Evolutionary conservation across 2,797 vertebrate species (phyloP), one percentile per base, ranked within the genome.

Genomic region (Malacoctenus gilli): DNA sequence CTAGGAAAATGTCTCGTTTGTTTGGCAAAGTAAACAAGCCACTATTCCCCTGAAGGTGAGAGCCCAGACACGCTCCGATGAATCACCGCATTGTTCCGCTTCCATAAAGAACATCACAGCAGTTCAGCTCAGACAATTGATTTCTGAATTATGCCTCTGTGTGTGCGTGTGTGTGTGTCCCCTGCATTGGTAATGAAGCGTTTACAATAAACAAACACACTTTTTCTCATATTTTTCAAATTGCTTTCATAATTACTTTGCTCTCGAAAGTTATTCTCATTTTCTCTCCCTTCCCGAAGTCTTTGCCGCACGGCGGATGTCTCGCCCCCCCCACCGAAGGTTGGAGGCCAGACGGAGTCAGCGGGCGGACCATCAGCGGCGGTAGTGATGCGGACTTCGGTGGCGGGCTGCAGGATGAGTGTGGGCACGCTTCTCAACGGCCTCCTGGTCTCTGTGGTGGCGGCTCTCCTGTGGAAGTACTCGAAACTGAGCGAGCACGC

Each of bases 391-490:
- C 88, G 93, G 83, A 92, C 88, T 52, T 79, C 53, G 2, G 65
- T 72, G 63, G 68, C 62, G 11, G 72, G 85, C 82, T 89, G 80
- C 88, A 98, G 91, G 90, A 98, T 99, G 95, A 97, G 95, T 85
- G 88, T 97, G 58, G 94, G 95, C 0, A 90, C 94, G 0, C 92
- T 95, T 57, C 83, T 98, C 48, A 99, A 98, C 1, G 96, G 95
- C 51, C 89, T 99, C 56, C 93, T 99, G 46, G 94, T 98, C 59
- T 96, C 95, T 0, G 72, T 96, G 68, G 90, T 99, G 0, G 96
- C 96, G 0, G 96, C 96, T 0, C 91, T 99, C 52, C 92, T 99
- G 36, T 99, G 97, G 97, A 96, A 98, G 60, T 95, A 98, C 11
- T 92, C 93, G 59, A 92, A 86, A 34, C 90, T 99, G 55, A 88